These are phyloP conservation scores for Monochamus alternatus DNA, from an alignment of 2,888 invertebrate species.

Conservation along the genomic window DNA sequence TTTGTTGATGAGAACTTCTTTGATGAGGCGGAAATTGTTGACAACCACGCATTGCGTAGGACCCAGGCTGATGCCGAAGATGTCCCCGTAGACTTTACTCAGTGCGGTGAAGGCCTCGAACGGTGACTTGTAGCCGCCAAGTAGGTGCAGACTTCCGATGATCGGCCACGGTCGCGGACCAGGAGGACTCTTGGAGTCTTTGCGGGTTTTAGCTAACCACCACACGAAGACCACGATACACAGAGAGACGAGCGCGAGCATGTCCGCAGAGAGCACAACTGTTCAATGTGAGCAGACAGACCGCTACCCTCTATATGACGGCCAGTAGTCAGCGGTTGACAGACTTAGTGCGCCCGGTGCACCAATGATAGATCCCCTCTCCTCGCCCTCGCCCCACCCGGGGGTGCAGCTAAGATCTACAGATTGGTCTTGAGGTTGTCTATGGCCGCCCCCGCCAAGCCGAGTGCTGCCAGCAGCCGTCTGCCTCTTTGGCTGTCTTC, in stretches of 20 bases:
- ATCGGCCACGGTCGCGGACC: conserved; percentile 81
- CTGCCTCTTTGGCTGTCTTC: conserved; percentile 43
- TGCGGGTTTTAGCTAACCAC: conserved; percentile 59
- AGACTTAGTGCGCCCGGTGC: conserved; percentile 61
- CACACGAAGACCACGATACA: conserved; percentile 66
- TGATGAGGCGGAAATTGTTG: conserved; percentile 81
- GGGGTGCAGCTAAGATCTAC: conserved; percentile 65
- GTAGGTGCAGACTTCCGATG: conserved; percentile 80
- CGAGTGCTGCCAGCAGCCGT: conserved; percentile 34
- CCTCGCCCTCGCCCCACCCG: conserved; percentile 63
- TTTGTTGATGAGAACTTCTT: conserved; percentile 85
- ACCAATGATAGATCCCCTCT: conserved; percentile 65
- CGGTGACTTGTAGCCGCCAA: conserved; percentile 78
- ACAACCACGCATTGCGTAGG: conserved; percentile 82
- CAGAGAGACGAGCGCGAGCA: conserved; percentile 67
- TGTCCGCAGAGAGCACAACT: conserved; percentile 64
- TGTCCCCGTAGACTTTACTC: conserved; percentile 80
- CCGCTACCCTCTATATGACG: conserved; percentile 70
- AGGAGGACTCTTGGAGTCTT: conserved; percentile 71
- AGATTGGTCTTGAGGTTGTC: conserved; percentile 62
- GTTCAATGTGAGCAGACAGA: conserved; percentile 66
- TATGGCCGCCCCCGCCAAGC: conserved; percentile 62
- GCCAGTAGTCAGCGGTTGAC: conserved; percentile 55
- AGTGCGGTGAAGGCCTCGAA: conserved; percentile 83
- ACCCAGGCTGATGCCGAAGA: conserved; percentile 81